Base-by-base conservation (phyloP, 2,113 vertebrate genomes). In the Gobiocypris rarus region DNA sequence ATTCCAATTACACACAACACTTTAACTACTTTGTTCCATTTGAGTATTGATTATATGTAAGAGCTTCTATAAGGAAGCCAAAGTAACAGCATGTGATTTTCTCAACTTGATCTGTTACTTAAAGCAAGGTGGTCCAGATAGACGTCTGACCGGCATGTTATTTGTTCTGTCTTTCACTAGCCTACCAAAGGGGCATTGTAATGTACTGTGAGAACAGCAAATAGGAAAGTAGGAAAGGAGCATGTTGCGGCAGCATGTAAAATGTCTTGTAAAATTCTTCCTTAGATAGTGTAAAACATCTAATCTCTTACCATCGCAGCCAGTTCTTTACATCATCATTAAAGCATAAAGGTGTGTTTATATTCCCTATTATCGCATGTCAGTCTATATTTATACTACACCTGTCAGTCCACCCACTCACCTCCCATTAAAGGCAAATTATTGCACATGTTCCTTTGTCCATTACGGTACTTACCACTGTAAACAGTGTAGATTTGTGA, bases 41-140 rank as follows among this genome's bases (percentile, higher is more conserved):
- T 75, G 28, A 65, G n/a, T 43, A 87, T 85, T 79, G 86, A 83
- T 83, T 83, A 48, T 61, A 52, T 24, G 65, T 76, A 14, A n/a
- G 43, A 19, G 52, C 43, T 58, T 11, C 34, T 52, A 59, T 74
- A 59, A 79, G 58, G 34, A 50, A 63, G 38, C n/a, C 31, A 43
- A 31, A 83, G 54, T 56, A 59, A 79, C 28, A 73, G 19, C 24
- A 45, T 63, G 58, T 9, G n/a, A 59, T 58, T 59, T n/a, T 75
- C 17, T 31, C 17, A 5, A 56, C 17, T 54, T 75, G 74, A 38
- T 11, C 75, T 58, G 75, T 9, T 9, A 22, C 26, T 41, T 38
- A 77, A 43, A 58, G 31, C 34, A 43, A 24, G 24, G 52, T 24
- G 11, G 5, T n/a, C 11, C 22, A 45, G 52, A 41, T 24, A 41